Percentiles rank a stretch among this genome's conserved stretches.
phyloP scores from a whole-genome alignment of 2,888 invertebrate genomes.

The Nomada flava region DNA sequence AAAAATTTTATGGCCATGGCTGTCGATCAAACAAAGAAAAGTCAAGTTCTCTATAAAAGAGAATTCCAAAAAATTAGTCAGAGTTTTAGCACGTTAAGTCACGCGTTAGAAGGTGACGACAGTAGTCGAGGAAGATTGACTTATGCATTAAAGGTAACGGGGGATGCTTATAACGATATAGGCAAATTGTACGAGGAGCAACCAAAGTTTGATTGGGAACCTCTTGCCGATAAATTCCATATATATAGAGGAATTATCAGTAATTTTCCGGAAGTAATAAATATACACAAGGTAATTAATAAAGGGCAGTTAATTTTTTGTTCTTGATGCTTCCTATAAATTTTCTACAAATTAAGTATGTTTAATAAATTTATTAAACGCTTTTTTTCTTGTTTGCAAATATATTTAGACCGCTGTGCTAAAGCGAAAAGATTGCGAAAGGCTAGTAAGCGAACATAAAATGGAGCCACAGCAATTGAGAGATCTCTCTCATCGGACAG shows the following conservation, averaged over 20 bases:
- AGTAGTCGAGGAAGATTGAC: conserved; percentile 87
- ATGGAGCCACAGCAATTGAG: conserved; percentile 92
- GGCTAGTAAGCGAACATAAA: conserved; percentile 91
- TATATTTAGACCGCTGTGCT: conserved; percentile 88
- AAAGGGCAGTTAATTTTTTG: not conserved
- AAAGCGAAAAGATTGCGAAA: conserved; percentile 95
- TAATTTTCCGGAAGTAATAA: conserved; percentile 95
- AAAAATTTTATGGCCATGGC: conserved; percentile 93
- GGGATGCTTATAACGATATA: conserved; percentile 95
- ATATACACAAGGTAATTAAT: conserved; percentile 91
- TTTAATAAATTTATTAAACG: conserved; percentile 10
- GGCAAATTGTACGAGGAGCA: conserved; percentile 96
- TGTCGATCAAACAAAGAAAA: conserved; percentile 94
- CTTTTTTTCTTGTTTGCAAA: conserved; percentile 16
- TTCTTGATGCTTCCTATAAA: too few relatives aligned
- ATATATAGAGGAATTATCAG: conserved; percentile 97
- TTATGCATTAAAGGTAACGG: conserved; percentile 93
- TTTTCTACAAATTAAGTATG: not conserved
- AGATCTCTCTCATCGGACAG: conserved; percentile 93
- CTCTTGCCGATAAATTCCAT: conserved; percentile 95
- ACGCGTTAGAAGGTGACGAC: conserved; percentile 93
- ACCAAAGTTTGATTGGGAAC: conserved; percentile 95
- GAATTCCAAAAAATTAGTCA: conserved; percentile 96
- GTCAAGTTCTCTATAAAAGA: conserved; percentile 93
- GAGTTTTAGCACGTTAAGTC: conserved; percentile 93